Percentiles rank a stretch among this genome's conserved stretches.
Evolutionary conservation across 2,113 vertebrate genomes (phyloP).

Genomic region (Passer domesticus): DNA sequence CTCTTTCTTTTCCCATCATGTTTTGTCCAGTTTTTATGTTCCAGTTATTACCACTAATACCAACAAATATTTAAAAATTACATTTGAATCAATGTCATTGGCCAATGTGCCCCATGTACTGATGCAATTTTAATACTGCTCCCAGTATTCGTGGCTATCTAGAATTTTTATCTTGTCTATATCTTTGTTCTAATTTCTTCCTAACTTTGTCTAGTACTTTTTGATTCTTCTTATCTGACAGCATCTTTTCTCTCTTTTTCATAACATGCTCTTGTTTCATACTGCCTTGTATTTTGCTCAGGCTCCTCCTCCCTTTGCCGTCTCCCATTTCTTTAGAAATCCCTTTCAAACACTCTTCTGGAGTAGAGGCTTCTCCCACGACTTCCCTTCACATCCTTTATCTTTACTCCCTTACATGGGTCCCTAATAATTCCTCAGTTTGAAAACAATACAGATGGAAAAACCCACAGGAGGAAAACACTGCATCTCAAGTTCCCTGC

Average conservation of each 20-base stretch:
- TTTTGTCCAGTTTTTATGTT: background rate
- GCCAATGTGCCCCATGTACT: background rate
- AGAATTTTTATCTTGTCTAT: background rate
- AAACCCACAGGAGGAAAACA: fast-evolving
- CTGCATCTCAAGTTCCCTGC: background rate
- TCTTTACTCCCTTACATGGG: background rate
- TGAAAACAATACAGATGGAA: background rate
- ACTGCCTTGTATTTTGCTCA: background rate
- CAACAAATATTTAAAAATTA: background rate
- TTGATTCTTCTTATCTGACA: background rate
- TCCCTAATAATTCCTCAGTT: background rate
- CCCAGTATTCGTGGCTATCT: background rate
- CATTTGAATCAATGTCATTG: background rate
- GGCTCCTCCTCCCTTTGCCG: background rate
- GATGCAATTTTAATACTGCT: background rate
- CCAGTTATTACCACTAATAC: background rate
- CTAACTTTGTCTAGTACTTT: background rate
- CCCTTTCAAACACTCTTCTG: background rate
- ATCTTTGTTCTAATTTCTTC: background rate
- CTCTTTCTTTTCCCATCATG: background rate
- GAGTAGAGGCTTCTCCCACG: background rate
- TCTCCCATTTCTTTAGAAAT: background rate
- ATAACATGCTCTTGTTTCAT: background rate
- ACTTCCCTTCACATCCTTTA: background rate
- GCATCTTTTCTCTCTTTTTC: background rate